Percentiles rank a stretch among this genome's conserved stretches.
Conservation (phyloP, 2,888 invertebrate genomes). For the Enoplolaimus lenunculus region DNA sequence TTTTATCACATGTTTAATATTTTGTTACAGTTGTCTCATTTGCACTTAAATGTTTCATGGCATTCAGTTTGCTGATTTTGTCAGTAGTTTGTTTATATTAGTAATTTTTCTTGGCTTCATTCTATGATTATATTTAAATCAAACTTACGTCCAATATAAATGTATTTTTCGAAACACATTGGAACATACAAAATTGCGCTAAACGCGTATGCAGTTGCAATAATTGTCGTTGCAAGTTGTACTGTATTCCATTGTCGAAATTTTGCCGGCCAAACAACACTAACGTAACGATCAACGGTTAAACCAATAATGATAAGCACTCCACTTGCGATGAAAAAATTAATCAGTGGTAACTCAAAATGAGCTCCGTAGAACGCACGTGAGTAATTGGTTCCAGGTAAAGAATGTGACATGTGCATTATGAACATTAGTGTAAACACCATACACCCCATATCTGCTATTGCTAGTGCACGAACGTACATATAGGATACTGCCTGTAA, state of each 20-base stretch:
- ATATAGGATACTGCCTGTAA: constrained; percentile 23
- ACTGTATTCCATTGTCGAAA: constrained; percentile 35
- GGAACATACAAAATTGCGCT: constrained; percentile 36
- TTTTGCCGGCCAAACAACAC: constrained; percentile 12
- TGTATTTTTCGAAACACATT: constrained; percentile 19
- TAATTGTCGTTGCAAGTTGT: constrained; percentile 30
- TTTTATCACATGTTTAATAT: no score
- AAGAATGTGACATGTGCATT: neutral
- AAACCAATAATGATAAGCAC: constrained; percentile 36
- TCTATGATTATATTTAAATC: no score
- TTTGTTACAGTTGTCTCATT: no score
- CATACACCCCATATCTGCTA: constrained; percentile 39
- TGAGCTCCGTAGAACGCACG: constrained; percentile 27
- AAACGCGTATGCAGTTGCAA: constrained; percentile 33
- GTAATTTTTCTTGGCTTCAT: no score
- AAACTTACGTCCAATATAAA: no score
- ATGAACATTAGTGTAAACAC: constrained; percentile 36
- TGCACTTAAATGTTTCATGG: no score
- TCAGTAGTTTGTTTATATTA: no score
- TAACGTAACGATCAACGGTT: constrained; percentile 29
- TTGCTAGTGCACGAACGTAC: constrained; percentile 28
- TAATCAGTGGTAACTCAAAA: constrained; percentile 37
- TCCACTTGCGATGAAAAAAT: constrained; percentile 29
- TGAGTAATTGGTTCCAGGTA: constrained; percentile 14
- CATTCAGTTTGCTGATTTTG: no score